phyloP scores from a whole-genome alignment of 2,797 vertebrate species.

The Lepilemur septentrionalis region DNA sequence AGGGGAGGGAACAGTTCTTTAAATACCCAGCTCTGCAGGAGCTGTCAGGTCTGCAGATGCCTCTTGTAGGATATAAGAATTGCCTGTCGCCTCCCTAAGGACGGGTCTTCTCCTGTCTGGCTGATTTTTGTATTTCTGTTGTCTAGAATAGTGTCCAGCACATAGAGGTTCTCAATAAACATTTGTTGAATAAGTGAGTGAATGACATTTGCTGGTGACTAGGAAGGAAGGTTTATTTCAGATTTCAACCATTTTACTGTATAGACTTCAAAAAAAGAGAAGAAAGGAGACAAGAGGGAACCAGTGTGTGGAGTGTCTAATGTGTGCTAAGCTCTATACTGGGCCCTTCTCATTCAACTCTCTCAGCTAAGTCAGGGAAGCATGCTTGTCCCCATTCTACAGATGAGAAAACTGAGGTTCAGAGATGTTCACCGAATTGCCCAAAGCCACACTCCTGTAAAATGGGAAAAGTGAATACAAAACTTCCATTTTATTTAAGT shows the following conservation, averaged over 20 bases:
- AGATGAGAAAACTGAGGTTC: background rate
- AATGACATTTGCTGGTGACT: background rate
- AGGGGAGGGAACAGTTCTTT: background rate
- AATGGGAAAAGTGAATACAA: background rate
- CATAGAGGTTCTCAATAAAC: background rate
- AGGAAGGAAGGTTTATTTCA: background rate
- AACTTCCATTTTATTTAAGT: background rate
- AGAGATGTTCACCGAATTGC: background rate
- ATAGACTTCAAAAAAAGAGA: background rate
- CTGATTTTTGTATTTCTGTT: background rate
- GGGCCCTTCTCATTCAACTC: background rate
- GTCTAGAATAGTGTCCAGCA: background rate
- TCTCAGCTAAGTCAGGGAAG: background rate
- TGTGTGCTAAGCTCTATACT: too few relatives aligned
- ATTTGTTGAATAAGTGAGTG: background rate
- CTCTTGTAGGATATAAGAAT: background rate
- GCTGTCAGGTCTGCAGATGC: background rate
- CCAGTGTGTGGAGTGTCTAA: background rate
- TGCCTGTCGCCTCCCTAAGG: background rate
- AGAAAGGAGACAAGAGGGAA: background rate
- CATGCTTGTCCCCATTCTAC: background rate
- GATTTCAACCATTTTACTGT: background rate
- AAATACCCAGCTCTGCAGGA: background rate
- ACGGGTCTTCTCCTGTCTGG: background rate
- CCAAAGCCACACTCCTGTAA: background rate